These are phyloP conservation scores for Centrocercus urophasianus DNA, from an alignment of 2,113 vertebrate genomes.

Conservation along the genomic window DNA sequence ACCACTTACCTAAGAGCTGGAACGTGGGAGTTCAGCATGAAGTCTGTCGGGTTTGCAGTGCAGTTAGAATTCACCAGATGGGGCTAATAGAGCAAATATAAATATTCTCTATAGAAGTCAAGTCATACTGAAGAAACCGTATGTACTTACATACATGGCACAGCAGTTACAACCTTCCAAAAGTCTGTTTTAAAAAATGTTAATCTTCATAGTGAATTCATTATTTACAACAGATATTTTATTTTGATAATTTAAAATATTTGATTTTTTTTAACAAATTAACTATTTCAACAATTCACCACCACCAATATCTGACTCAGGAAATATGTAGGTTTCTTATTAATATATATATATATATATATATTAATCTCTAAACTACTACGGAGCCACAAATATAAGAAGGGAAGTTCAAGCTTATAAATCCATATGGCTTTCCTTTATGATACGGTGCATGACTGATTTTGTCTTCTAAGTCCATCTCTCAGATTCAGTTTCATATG, in stretches of 20 bases:
- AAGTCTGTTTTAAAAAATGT: background rate
- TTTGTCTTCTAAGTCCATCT: background rate
- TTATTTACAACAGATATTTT: background rate
- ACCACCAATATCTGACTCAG: background rate
- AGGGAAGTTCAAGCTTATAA: background rate
- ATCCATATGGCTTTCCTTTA: background rate
- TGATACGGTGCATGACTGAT: background rate
- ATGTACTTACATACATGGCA: background rate
- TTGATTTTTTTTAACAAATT: background rate
- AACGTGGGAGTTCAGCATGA: background rate
- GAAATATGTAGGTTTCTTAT: background rate
- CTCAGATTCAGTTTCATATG: background rate
- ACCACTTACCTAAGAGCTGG: background rate
- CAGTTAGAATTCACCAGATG: constrained; percentile 66
- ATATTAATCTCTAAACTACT: background rate
- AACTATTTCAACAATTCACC: background rate
- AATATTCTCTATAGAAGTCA: background rate
- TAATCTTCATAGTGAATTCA: background rate
- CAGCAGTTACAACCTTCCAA: background rate
- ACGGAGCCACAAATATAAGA: background rate
- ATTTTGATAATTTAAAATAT: background rate
- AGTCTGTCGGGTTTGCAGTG: constrained; percentile 47
- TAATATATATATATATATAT: too few species aligned
- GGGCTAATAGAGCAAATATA: constrained; percentile 65
- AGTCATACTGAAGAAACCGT: background rate